phyloP scores from a whole-genome alignment of 2,113 vertebrate genomes.

The Gymnogyps californianus region DNA sequence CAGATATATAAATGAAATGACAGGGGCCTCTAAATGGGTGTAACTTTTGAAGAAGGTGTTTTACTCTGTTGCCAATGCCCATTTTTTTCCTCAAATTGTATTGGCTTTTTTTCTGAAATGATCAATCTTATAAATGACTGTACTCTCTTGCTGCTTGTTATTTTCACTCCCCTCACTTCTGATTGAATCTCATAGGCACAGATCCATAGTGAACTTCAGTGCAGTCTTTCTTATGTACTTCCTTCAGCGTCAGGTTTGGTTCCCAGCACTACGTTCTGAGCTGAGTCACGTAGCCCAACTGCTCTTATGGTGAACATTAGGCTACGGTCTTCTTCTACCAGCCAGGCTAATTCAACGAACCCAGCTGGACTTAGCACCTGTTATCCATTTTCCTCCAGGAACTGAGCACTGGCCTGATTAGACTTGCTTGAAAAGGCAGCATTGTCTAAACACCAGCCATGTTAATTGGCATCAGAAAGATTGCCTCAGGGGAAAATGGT shows the following conservation, averaged over 20 bases:
- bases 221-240: not conserved
- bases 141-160: not conserved
- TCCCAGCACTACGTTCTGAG: rapidly evolving
- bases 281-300: not conserved
- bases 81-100: not conserved
- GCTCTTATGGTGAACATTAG: not conserved
- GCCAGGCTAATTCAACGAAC: not conserved
- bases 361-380: conserved; percentile 6
- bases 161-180: not conserved
- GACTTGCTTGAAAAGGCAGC: not conserved
- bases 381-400: conserved; percentile 21
- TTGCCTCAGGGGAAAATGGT: not conserved
- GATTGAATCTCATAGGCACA: not conserved
- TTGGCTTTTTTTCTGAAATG: not conserved
- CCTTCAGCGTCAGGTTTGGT: not conserved
- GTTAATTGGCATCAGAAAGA: not conserved
- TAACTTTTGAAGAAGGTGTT: not conserved
- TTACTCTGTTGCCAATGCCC: not conserved
- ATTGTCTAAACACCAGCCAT: not conserved
- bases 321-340: not conserved
- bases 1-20: not conserved
- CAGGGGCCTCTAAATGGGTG: not conserved
- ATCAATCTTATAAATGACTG: not conserved
- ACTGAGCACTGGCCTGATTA: not conserved
- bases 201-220: not conserved